Base-by-base conservation (phyloP, 2,888 invertebrate species). In the Lasioglossum pauxillum region DNA sequence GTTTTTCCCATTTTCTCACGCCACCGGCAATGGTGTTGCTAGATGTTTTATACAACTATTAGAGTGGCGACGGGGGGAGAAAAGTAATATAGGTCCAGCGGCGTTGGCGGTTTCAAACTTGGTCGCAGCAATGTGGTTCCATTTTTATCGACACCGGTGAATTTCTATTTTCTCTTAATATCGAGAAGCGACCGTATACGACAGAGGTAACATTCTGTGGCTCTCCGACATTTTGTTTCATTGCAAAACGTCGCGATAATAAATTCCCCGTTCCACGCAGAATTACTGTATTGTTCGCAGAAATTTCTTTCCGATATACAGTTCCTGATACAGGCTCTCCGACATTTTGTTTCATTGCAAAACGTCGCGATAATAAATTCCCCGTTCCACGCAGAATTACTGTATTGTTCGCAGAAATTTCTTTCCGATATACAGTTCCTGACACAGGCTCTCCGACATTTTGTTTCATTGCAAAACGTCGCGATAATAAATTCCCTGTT, bases 81-180 rank as follows among this genome's bases (percentile, higher is more conserved):
- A 69, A 79, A 69, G 67, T 78, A 78, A 82, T 82, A 82, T 79
- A 53, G 41, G n/a, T 41, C 31, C 78, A 12, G 41, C 14, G 5
- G 44, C 12, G 64, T 72, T 71, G 44, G n/a, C 53, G 76, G 73
- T 79, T 49, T 74, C 74, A 46, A 46, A 74, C 60, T 44, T 46
- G 64, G 49, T 46, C 31, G 74, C n/a, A 12, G 77, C 76, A 72
- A 16, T 27, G 35, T 27, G 81, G 41, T 57, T 46, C 67, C 60
- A 69, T 60, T 73, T 73, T 73, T 72, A 71, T 76, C 80, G n/a
- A n/a, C 38, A 12, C 23, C 38, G 35, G 10, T 19, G 67, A 67
- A 67, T 67, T 67, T 67, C 35, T 67, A 35, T 67, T 67, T 64
- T 64, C 60, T 27, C 60, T 64, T 35, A 31, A 3, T 35, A 19